phyloP scores from a whole-genome alignment of 2,797 vertebrate species.

The Orientallactaga sibirica region DNA sequence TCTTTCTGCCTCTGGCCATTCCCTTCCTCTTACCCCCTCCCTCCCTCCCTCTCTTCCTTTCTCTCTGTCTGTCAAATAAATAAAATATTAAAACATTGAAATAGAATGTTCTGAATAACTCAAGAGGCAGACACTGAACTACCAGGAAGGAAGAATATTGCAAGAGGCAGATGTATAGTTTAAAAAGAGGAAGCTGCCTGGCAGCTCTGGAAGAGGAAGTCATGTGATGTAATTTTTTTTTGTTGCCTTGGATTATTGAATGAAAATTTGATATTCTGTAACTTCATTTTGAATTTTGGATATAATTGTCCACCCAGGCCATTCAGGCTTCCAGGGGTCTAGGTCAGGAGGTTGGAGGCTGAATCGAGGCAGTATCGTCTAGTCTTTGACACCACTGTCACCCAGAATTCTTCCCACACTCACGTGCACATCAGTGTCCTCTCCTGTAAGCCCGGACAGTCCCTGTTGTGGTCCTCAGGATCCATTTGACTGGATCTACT shows the following conservation, averaged over 20 bases:
- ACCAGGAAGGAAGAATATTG: not conserved
- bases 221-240: not conserved
- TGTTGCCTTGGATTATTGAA: not conserved
- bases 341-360: not conserved
- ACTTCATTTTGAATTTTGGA: slow-evolving; percentile 34
- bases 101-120: not conserved
- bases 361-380: not conserved
- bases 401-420: not conserved
- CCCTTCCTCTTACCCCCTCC: no score
- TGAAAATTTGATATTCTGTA: not conserved
- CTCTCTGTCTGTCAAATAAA: no score
- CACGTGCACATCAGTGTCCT: not conserved
- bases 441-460: not conserved
- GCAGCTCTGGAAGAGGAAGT: not conserved
- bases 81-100: no score
- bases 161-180: not conserved
- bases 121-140: slow-evolving; percentile 2
- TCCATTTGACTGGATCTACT: not conserved
- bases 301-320: not conserved
- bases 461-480: not conserved
- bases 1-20: no score
- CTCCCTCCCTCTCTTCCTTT: no score
- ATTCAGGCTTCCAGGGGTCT: not conserved
- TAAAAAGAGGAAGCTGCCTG: not conserved
- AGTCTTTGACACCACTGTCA: not conserved